phyloP scores from a whole-genome alignment of 2,113 vertebrate species.

The Tragelaphus scriptus region DNA sequence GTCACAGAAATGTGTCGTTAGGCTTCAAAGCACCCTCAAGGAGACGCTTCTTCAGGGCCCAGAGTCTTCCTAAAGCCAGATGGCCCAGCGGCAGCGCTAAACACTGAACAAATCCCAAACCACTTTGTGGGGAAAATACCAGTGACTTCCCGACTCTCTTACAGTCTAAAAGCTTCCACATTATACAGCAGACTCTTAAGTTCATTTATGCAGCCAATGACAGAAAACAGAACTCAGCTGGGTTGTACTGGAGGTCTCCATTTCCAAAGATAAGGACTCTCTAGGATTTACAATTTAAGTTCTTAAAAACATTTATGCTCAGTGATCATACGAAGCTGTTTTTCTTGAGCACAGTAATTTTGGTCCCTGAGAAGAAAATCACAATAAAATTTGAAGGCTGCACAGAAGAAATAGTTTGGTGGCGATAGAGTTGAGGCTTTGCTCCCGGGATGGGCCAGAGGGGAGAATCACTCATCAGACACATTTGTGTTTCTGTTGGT shows the following conservation, averaged over 20 bases:
- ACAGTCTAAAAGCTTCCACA: neutral
- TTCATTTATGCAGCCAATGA: neutral
- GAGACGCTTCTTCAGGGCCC: neutral
- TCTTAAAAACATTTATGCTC: neutral
- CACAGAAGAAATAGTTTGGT: neutral
- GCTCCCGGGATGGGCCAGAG: neutral
- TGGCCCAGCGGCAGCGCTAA: rapidly evolving
- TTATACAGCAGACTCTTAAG: neutral
- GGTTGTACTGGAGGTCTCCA: neutral
- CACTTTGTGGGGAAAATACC: neutral
- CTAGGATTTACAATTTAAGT: neutral
- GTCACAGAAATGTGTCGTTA: neutral
- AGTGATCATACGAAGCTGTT: neutral
- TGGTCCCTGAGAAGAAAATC: neutral
- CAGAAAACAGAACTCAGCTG: neutral
- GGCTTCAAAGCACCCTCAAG: neutral
- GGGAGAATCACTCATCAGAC: rapidly evolving
- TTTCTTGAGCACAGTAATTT: neutral
- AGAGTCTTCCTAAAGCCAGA: neutral
- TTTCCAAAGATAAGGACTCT: neutral
- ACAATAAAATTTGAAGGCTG: neutral
- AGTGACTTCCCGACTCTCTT: neutral
- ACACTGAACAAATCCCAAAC: neutral
- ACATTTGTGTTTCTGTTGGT: neutral
- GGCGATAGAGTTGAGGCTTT: rapidly evolving